Conservation (phyloP, 2,888 invertebrate genomes). For the Lepidocyrtoides sp. region DNA sequence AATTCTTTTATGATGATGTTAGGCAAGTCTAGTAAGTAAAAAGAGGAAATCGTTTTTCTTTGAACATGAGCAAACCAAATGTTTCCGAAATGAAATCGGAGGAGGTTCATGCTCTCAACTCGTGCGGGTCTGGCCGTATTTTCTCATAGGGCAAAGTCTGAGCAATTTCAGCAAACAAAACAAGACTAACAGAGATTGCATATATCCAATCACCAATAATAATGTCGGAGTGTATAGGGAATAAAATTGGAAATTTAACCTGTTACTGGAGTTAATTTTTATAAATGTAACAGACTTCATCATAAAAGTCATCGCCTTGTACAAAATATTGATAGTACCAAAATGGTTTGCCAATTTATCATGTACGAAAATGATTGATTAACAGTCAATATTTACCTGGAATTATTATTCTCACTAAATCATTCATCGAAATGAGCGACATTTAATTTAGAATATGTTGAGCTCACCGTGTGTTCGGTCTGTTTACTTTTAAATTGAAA, state of each 20-base stretch:
- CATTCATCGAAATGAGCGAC: too few species aligned
- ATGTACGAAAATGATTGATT: neutral
- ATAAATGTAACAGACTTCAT: neutral
- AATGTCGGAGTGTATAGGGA: too few species aligned
- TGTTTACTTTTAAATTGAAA: neutral
- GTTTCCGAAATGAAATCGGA: neutral
- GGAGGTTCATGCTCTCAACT: constrained; percentile 39
- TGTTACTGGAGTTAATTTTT: neutral
- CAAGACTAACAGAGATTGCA: neutral
- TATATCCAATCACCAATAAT: too few species aligned
- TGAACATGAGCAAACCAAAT: neutral
- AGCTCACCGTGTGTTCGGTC: neutral
- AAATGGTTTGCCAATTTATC: neutral
- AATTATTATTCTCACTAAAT: too few species aligned
- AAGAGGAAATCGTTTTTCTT: neutral
- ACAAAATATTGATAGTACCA: neutral
- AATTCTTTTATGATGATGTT: too few species aligned
- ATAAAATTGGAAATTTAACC: too few species aligned
- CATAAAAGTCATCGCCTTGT: neutral
- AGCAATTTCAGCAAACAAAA: constrained; percentile 4
- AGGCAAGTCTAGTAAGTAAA: neutral
- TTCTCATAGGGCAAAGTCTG: constrained; percentile 71
- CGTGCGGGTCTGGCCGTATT: constrained; percentile 36
- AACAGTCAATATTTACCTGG: neutral
- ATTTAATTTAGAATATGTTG: too few species aligned